phyloP scores from a whole-genome alignment of 2,113 vertebrate genomes.

The Nycticebus coucang region DNA sequence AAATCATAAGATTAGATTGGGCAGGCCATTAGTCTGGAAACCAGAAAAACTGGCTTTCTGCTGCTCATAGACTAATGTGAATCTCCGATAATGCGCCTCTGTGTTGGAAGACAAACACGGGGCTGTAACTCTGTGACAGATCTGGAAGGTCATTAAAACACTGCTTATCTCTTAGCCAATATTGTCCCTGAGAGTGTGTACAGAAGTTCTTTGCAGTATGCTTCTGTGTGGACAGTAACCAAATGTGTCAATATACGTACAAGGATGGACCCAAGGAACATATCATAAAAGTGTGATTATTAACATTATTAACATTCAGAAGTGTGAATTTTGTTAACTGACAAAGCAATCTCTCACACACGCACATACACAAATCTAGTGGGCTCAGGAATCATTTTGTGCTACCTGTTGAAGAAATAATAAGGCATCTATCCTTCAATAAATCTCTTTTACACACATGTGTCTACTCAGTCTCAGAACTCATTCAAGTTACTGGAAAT shows the following conservation, averaged over 20 bases:
- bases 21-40: neutral
- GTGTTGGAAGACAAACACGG: neutral
- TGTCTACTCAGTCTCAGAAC: neutral
- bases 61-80: neutral
- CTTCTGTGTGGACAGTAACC: neutral
- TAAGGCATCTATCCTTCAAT: neutral
- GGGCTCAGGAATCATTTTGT: neutral
- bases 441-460: neutral
- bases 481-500: neutral
- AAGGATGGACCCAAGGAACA: neutral
- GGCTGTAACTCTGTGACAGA: neutral
- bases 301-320: neutral
- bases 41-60: neutral
- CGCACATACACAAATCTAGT: neutral
- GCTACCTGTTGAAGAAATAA: neutral
- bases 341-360: neutral
- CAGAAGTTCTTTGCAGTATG: neutral
- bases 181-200: neutral
- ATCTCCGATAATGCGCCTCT: neutral
- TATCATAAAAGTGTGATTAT: neutral
- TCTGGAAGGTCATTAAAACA: neutral
- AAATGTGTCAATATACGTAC: neutral
- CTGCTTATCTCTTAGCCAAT: neutral
- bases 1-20: neutral
- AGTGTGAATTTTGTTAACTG: neutral